phyloP scores from a whole-genome alignment of 2,888 invertebrate genomes.

The Esperia sulphurella region DNA sequence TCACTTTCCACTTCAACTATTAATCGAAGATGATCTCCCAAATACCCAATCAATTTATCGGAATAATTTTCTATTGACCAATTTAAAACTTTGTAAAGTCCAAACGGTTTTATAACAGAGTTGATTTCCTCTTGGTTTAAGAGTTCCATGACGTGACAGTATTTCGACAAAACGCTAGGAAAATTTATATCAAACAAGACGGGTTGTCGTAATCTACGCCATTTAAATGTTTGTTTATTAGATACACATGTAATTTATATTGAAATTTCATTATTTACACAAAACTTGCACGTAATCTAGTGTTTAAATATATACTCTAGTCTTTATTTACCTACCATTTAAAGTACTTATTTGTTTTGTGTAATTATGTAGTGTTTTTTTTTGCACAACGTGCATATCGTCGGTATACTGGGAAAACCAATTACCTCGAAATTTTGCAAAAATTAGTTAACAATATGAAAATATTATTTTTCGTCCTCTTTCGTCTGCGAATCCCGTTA shows the following conservation, averaged over 20 bases:
- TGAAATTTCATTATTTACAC: no score
- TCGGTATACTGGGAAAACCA: no score
- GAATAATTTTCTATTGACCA: conserved; percentile 46
- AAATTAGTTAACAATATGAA: no score
- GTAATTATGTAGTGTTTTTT: no score
- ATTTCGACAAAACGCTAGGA: not conserved
- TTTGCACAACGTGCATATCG: no score
- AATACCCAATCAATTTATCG: conserved; percentile 51
- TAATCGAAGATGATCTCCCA: conserved; percentile 60
- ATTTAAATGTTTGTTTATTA: no score
- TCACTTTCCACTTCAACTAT: conserved; percentile 31
- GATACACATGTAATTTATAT: no score
- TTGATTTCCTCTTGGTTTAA: conserved; percentile 34
- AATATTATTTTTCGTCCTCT: no score
- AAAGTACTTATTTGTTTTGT: not conserved
- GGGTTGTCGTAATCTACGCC: not conserved
- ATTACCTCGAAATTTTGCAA: no score
- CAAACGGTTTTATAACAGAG: conserved; percentile 29
- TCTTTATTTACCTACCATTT: not conserved
- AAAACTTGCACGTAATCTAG: no score
- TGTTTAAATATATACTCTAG: no score
- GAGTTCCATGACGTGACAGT: not conserved
- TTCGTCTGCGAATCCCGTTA: no score
- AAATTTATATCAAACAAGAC: not conserved
- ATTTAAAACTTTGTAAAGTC: conserved; percentile 22